Base-by-base conservation (phyloP, 2,888 invertebrate species). In the Kryphioiulus occultus region DNA sequence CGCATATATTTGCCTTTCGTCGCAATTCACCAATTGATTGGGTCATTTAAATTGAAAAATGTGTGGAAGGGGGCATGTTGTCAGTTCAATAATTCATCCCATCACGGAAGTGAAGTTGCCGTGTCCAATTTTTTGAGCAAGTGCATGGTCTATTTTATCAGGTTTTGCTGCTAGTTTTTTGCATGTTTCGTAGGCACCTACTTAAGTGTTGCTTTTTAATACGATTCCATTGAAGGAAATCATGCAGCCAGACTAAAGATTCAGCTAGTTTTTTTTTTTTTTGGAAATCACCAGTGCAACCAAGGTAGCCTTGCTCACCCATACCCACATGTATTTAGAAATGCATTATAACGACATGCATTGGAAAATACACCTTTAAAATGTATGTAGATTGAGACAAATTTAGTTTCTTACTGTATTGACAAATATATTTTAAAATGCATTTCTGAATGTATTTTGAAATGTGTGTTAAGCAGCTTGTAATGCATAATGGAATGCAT, bases 1-100 rank as follows among this genome's bases (percentile, higher is more conserved):
- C 26, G 4, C 30, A 30, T 30, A 78, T 30, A 35, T 35, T 7
- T 35, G 35, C 35, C 7, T 30, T 30, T 15, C 26, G 78, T 78
- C 30, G 30, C 35, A 78, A 78, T 30, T 30, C 12, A 78, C 12
- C 78, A 78, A 78, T 78, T 78, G 78, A 78, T 78, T 78, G 15
- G 78, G 26, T 78, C 78, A 78, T 78, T 78, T 78, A 78, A 78
- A 78, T 78, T 78, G 78, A 78, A 78, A 78, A 78, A 78, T 78
- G 30, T 78, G 15, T 78, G 10, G 78, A 78, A 78, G 78, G 78
- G 78, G 30, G 78, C 78, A 78, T 78, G 78, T 30, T 78, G 78
- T 78, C 78, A 78, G 78, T 78, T 78, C 78, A 30, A 78, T 78
- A 78, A 78, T 78, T 78, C 78, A 78, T 78, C 26, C 78, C 78